Conservation (phyloP, 2,797 vertebrate species). For the Kryptopterus vitreolus region DNA sequence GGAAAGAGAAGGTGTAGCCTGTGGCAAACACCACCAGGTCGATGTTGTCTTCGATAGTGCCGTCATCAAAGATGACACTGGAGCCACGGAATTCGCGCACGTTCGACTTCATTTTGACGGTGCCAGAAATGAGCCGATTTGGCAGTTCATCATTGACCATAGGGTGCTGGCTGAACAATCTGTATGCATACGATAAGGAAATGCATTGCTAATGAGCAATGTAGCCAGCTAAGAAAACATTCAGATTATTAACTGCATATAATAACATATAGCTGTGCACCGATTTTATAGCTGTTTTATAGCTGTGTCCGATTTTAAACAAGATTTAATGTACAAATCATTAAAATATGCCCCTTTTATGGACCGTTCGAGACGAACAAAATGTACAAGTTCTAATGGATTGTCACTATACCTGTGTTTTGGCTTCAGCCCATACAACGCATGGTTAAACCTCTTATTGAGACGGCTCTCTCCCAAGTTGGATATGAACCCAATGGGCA, state of each 20-base stretch:
- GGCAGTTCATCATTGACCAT: constrained; percentile 77
- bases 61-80: constrained; percentile 77
- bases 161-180: constrained; percentile 75
- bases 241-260: neutral
- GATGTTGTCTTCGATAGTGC: constrained; percentile 71
- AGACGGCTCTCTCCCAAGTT: neutral
- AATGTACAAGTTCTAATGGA: neutral
- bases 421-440: constrained; percentile 32
- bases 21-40: constrained; percentile 82
- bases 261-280: too few relatives aligned
- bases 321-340: neutral
- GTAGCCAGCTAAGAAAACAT: neutral
- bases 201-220: neutral
- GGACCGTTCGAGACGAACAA: neutral
- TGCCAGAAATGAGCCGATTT: constrained; percentile 78
- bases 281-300: too few relatives aligned
- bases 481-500: neutral
- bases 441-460: constrained; percentile 38
- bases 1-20: constrained; percentile 77
- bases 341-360: neutral
- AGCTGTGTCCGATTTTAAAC: neutral
- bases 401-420: constrained; percentile 39
- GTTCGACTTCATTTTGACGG: constrained; percentile 74
- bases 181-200: constrained; percentile 48
- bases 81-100: constrained; percentile 71